phyloP scores from a whole-genome alignment of 2,113 vertebrate genomes.

The Hassar affinis region DNA sequence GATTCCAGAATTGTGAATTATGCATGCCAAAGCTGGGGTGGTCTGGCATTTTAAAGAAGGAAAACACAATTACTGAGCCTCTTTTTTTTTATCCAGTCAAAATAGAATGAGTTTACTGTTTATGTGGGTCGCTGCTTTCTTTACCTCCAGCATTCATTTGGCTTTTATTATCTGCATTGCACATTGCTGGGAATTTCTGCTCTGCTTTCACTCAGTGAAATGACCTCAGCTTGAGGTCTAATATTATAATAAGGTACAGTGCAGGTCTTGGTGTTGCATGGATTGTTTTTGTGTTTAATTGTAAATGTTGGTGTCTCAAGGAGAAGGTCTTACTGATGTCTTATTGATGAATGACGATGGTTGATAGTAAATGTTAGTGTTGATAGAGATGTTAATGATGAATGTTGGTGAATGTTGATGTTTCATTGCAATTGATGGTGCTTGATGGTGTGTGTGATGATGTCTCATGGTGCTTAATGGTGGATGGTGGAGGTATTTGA shows the following conservation, averaged over 20 bases:
- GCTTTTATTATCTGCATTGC: slow-evolving; percentile 15
- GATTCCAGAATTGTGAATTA: slow-evolving; percentile 66
- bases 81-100: not conserved
- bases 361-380: not conserved
- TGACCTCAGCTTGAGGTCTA: not conserved
- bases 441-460: not conserved
- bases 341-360: too few relatives aligned
- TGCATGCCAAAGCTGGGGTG: slow-evolving; percentile 60
- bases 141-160: slow-evolving; percentile 19
- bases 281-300: not conserved
- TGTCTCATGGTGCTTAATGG: not conserved
- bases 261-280: too few relatives aligned
- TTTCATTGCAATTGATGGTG: not conserved
- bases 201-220: not conserved
- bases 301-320: not conserved
- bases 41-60: slow-evolving; percentile 63
- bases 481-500: not conserved
- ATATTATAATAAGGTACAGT: not conserved
- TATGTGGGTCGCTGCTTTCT: not conserved
- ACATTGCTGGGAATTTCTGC: not conserved
- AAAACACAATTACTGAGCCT: slow-evolving; percentile 36
- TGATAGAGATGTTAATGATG: too few relatives aligned
- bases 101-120: slow-evolving; percentile 24
- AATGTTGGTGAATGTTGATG: not conserved
- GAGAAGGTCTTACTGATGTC: not conserved